These are phyloP conservation scores for Macquaria ambigua DNA, from an alignment of 2,113 vertebrate species.

Conservation along the genomic window DNA sequence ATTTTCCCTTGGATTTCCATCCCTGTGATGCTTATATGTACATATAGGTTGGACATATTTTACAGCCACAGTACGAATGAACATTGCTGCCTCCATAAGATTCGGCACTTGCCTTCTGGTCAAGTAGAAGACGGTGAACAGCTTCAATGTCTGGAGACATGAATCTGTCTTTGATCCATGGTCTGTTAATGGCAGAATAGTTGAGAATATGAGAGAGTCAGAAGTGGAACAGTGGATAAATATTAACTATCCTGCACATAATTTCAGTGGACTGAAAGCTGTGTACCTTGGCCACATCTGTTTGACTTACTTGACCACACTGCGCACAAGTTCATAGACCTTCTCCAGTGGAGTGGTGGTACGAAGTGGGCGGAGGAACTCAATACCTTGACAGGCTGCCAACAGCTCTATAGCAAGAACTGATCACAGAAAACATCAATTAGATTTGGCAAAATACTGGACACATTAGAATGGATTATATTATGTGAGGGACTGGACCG, in stretches of 20 bases:
- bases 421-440: constrained; percentile 61
- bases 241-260: constrained; percentile 75
- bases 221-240: constrained; percentile 62
- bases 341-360: constrained; percentile 98
- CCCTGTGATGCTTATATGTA: neutral
- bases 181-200: constrained; percentile 80
- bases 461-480: neutral
- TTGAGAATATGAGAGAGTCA: neutral
- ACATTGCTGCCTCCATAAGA: neutral
- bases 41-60: neutral
- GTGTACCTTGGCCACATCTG: constrained; percentile 69
- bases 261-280: constrained; percentile 49
- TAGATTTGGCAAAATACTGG: neutral
- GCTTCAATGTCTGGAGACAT: constrained; percentile 98
- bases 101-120: constrained; percentile 89
- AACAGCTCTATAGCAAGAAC: constrained; percentile 96
- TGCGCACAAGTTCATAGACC: constrained; percentile 98
- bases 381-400: constrained; percentile 97
- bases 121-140: constrained; percentile 90
- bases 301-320: constrained; percentile 93
- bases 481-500: neutral
- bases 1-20: neutral
- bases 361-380: constrained; percentile 95
- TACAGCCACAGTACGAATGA: neutral
- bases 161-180: constrained; percentile 98